Evolutionary conservation across 2,113 vertebrate genomes (phyloP).

Genomic region (Coregonus clupeaformis): DNA sequence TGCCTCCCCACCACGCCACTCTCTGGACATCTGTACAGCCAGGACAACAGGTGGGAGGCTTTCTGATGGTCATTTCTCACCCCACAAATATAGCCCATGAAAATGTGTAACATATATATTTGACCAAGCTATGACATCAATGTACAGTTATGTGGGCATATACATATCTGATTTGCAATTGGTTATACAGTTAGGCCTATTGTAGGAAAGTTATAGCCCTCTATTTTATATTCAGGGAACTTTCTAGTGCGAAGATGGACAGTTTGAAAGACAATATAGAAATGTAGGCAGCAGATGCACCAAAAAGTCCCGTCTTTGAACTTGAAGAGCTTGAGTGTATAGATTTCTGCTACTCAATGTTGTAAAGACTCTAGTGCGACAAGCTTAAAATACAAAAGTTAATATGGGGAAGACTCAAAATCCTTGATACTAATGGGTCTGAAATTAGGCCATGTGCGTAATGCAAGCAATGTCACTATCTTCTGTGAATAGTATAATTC

Average conservation of each 20-base stretch:
- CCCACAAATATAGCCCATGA: neutral
- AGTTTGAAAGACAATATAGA: too few species aligned
- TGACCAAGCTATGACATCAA: too few species aligned
- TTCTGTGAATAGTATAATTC: conserved; percentile 63
- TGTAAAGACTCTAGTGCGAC: conserved; percentile 49
- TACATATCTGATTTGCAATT: too few species aligned
- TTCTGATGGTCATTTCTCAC: conserved; percentile 30
- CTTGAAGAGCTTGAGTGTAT: conserved; percentile 12
- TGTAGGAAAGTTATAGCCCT: too few species aligned
- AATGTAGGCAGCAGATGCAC: too few species aligned
- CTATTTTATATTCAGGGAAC: too few species aligned
- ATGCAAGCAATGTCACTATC: conserved; percentile 36
- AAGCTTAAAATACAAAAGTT: conserved; percentile 57
- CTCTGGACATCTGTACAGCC: conserved; percentile 44
- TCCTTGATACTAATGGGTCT: conserved; percentile 57
- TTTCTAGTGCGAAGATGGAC: too few species aligned
- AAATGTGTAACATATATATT: too few species aligned
- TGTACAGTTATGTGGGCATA: too few species aligned
- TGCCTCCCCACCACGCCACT: conserved; percentile 59
- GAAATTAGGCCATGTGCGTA: conserved; percentile 63
- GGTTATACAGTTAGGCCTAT: too few species aligned
- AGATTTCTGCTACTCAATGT: conserved; percentile 40
- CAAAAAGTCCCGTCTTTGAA: conserved; percentile 1
- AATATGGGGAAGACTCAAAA: conserved; percentile 17
- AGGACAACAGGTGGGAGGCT: conserved; percentile 63